Conservation (phyloP, 1,140 invertebrate species). For the Oreohelix idahoensis region DNA sequence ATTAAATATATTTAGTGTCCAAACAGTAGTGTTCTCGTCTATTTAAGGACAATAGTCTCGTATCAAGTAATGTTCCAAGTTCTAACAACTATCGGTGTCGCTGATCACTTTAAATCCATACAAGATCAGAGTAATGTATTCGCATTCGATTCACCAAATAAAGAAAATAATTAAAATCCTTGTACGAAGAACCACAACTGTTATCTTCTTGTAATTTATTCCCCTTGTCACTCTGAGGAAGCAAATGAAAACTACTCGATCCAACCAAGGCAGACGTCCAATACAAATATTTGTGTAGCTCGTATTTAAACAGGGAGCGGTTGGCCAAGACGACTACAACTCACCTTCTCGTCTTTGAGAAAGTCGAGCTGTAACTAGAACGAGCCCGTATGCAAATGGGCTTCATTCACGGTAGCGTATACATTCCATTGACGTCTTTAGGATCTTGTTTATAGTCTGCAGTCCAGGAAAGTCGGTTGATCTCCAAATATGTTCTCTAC, state of each 20-base stretch:
- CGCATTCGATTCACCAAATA: too few relatives aligned
- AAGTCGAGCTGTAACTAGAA: background rate
- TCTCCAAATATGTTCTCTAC: background rate
- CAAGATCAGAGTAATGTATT: too few relatives aligned
- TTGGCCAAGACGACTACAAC: background rate
- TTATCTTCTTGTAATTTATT: too few relatives aligned
- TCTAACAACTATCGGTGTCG: too few relatives aligned
- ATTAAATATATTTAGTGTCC: too few relatives aligned
- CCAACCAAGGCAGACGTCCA: background rate
- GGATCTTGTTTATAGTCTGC: background rate
- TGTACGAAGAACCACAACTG: too few relatives aligned
- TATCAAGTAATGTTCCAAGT: too few relatives aligned
- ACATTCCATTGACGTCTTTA: background rate
- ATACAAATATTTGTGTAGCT: background rate
- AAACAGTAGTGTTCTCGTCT: too few relatives aligned
- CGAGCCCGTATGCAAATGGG: background rate
- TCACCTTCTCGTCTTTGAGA: background rate
- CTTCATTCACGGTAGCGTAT: background rate
- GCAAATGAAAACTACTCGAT: background rate
- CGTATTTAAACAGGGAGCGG: background rate
- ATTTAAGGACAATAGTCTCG: too few relatives aligned
- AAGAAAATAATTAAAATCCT: too few relatives aligned
- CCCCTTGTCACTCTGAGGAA: too few relatives aligned
- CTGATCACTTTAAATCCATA: too few relatives aligned
- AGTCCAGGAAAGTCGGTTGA: background rate